Conservation (phyloP, 2,888 invertebrate genomes). For the Leptinotarsa rubiginosa region DNA sequence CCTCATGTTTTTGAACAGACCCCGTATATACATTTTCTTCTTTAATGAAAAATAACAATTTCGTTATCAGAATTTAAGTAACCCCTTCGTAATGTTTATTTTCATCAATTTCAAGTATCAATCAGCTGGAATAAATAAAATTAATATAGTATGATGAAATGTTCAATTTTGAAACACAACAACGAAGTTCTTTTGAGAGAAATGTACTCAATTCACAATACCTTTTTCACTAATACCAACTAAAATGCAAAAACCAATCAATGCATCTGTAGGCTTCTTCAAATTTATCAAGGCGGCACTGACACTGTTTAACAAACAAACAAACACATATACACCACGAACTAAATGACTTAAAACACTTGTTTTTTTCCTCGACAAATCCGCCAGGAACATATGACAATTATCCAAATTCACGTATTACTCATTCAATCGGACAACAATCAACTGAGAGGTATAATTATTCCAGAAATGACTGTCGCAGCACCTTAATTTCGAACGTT, state of each 20-base stretch:
- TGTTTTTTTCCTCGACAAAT: not conserved
- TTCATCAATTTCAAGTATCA: no score
- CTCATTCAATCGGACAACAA: not conserved
- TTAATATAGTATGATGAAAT: no score
- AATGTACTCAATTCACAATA: not conserved
- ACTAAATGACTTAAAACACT: not conserved
- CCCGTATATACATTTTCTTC: no score
- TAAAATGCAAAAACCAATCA: not conserved
- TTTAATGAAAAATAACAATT: no score
- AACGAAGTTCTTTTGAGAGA: no score
- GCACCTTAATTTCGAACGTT: constrained; percentile 1
- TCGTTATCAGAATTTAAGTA: no score
- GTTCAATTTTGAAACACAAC: no score
- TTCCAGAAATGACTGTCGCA: not conserved
- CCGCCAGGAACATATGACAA: not conserved
- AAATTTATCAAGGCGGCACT: not conserved
- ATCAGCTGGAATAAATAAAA: no score
- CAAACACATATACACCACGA: not conserved
- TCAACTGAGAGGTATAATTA: not conserved
- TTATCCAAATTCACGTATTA: not conserved
- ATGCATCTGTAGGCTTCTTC: not conserved
- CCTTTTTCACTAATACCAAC: not conserved
- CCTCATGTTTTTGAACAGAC: no score
- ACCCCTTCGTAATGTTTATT: no score
- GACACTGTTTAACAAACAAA: not conserved